Conservation (phyloP, 2,113 vertebrate species). For the Scartelaos histophorus region DNA sequence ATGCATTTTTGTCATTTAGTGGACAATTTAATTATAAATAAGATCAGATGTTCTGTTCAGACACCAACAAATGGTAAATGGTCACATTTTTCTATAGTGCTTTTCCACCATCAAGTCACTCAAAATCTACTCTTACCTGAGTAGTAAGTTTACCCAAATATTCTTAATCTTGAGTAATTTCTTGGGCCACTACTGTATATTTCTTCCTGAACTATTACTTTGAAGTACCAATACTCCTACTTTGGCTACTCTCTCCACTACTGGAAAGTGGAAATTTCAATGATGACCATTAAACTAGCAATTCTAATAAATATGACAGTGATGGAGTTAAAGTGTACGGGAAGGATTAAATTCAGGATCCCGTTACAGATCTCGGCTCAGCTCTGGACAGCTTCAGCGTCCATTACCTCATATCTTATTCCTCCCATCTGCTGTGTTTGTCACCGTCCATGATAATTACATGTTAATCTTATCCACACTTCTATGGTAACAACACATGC, state of each 20-base stretch:
- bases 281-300: background rate
- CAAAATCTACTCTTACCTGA: too few relatives aligned
- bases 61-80: too few relatives aligned
- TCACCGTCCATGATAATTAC: conserved; percentile 31
- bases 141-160: too few relatives aligned
- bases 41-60: background rate
- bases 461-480: conserved; percentile 43
- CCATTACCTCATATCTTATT: conserved; percentile 47
- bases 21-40: background rate
- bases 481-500: conserved; percentile 22
- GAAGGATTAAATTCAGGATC: conserved; percentile 26
- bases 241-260: background rate
- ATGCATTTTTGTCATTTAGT: background rate
- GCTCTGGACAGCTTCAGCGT: conserved; percentile 14
- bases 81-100: too few relatives aligned
- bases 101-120: too few relatives aligned
- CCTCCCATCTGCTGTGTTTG: conserved; percentile 49
- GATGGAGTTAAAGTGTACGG: conserved; percentile 27
- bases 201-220: background rate
- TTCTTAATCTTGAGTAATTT: background rate
- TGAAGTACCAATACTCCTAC: background rate
- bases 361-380: conserved; percentile 23
- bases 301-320: background rate
- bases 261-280: background rate
- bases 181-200: background rate